Conservation (phyloP, 2,113 vertebrate genomes). For the Epinephelus moara region DNA sequence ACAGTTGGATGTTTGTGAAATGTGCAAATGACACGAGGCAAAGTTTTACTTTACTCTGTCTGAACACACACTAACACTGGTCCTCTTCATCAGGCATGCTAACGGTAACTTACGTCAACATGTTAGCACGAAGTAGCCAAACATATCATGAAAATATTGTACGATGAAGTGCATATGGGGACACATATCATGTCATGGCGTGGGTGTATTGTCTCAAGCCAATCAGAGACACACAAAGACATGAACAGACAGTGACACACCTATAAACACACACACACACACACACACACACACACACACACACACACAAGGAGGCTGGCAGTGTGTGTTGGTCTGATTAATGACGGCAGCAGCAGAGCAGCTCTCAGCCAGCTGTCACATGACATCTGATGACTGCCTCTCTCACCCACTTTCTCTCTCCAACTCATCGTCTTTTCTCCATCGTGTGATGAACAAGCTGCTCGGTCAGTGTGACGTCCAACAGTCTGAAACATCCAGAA, state of each 20-base stretch:
- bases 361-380: slow-evolving; percentile 70
- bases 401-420: background rate
- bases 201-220: background rate
- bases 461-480: slow-evolving; percentile 10
- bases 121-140: background rate
- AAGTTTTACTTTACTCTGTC: too few species aligned
- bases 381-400: slow-evolving; percentile 63
- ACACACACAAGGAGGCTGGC: slow-evolving; percentile 34
- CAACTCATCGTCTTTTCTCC: background rate
- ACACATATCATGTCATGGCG: background rate
- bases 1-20: too few species aligned
- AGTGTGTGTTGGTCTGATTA: slow-evolving; percentile 68
- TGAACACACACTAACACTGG: too few species aligned
- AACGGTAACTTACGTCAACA: background rate
- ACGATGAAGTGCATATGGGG: background rate
- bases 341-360: slow-evolving; percentile 72
- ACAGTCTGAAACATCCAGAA: background rate
- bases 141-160: background rate
- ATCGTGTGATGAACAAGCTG: slow-evolving; percentile 27
- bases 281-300: slow-evolving; percentile 10
- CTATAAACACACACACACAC: background rate
- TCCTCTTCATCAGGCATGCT: background rate
- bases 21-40: too few species aligned
- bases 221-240: slow-evolving; percentile 5
- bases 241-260: background rate